A percentile compares a stretch with the other conserved stretches of the same genome.
Evolutionary conservation across 2,888 invertebrate species (phyloP).

Genomic region (Drosophila helvetica): DNA sequence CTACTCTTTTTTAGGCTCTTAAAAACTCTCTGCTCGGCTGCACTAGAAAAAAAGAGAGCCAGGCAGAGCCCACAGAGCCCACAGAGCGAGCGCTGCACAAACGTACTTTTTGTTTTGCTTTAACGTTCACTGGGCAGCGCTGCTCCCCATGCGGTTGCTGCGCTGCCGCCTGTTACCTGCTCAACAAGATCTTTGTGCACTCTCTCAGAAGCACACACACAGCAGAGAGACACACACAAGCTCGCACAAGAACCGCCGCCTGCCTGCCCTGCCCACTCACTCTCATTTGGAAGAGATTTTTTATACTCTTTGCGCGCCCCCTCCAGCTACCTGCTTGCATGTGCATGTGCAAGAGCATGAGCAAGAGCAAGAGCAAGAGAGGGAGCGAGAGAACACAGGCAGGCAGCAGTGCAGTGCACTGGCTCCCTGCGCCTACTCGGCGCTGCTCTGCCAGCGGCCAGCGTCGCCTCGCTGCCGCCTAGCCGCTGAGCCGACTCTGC

Average conservation of each 20-base stretch:
- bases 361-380: conserved; percentile 33
- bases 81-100: conserved; percentile 56
- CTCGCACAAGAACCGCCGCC: conserved; percentile 20
- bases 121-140: conserved; percentile 69
- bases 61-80: conserved; percentile 3
- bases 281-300: conserved; percentile 40
- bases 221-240: background rate
- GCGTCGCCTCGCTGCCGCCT: conserved; percentile 15
- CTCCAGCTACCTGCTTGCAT: conserved; percentile 61
- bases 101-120: conserved; percentile 82
- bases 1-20: conserved; percentile 54
- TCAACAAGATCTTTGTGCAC: conserved; percentile 75
- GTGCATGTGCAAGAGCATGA: conserved; percentile 55
- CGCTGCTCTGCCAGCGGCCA: conserved; percentile 17
- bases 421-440: conserved; percentile 48
- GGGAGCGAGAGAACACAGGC: conserved; percentile 19
- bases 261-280: conserved; percentile 57
- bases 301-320: conserved; percentile 39
- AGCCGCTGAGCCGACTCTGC: conserved; percentile 2
- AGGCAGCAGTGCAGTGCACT: conserved; percentile 31
- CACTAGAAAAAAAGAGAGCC: conserved; percentile 11
- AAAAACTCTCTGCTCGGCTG: conserved; percentile 43
- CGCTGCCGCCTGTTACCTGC: conserved; percentile 57
- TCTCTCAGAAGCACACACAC: conserved; percentile 34
- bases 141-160: conserved; percentile 30